Conservation (phyloP, 2,797 vertebrate genomes). For the Acrossocheilus wenchowensis region DNA sequence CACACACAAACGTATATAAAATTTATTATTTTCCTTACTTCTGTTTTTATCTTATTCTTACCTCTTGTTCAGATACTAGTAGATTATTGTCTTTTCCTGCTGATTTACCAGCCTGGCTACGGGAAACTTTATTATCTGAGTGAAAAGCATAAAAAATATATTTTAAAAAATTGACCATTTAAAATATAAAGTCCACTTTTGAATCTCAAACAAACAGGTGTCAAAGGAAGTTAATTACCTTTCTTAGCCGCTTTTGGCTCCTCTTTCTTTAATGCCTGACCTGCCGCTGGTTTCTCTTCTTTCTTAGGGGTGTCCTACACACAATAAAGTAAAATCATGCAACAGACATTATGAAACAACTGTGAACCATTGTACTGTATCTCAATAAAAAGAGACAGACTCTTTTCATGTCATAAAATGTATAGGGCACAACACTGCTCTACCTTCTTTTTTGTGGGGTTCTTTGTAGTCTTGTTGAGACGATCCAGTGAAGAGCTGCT, state of each 20-base stretch:
- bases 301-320: constrained; percentile 70
- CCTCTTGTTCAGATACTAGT: constrained; percentile 61
- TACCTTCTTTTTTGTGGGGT: constrained; percentile 76
- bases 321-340: not conserved
- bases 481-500: constrained; percentile 63
- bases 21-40: not conserved
- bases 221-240: constrained; percentile 52
- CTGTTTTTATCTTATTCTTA: constrained; percentile 40
- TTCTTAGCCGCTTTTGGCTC: constrained; percentile 69
- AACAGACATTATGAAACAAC: not conserved
- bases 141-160: not conserved
- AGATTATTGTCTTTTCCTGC: constrained; percentile 67
- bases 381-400: not conserved
- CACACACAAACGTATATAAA: too few species aligned
- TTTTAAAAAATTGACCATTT: not conserved
- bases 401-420: not conserved
- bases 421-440: not conserved
- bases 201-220: not conserved
- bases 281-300: constrained; percentile 66
- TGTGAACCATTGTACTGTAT: not conserved
- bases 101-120: constrained; percentile 61
- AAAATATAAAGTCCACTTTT: constrained; percentile 6
- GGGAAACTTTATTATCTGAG: constrained; percentile 63
- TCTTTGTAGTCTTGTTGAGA: constrained; percentile 71
- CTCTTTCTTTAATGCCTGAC: constrained; percentile 66